Evolutionary conservation across 2,113 vertebrate species (phyloP).

Genomic region (Chionodraco myersi): DNA sequence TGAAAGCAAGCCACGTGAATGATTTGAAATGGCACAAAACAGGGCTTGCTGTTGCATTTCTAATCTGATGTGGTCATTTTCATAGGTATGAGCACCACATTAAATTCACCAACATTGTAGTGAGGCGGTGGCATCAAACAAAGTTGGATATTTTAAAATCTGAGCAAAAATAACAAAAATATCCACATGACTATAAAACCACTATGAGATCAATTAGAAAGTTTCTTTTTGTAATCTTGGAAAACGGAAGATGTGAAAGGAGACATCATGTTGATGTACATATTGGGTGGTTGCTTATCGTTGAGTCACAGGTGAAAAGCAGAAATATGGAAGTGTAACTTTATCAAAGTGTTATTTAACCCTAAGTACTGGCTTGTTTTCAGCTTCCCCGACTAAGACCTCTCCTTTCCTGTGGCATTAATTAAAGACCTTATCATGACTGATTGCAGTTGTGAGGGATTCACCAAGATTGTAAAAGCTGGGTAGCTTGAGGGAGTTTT

Average conservation of each 20-base stretch:
- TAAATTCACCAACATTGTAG: not conserved
- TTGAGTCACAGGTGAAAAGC: conserved; percentile 32
- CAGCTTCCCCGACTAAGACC: conserved; percentile 71
- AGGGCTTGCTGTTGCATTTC: not conserved
- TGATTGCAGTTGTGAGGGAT: conserved; percentile 83
- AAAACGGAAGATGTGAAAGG: not conserved
- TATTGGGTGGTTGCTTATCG: conserved; percentile 22
- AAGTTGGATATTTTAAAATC: not conserved
- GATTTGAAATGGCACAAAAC: not conserved
- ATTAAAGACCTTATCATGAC: conserved; percentile 82
- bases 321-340: conserved; percentile 59
- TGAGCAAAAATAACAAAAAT: not conserved
- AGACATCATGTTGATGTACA: not conserved
- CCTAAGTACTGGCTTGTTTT: conserved; percentile 75
- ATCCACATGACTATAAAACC: not conserved
- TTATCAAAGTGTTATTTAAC: conserved; percentile 73
- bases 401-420: conserved; percentile 81
- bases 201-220: no score
- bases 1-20: not conserved
- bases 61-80: not conserved
- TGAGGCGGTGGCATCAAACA: not conserved
- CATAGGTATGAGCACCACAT: not conserved
- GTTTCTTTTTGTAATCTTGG: no score
- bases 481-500: conserved; percentile 65
- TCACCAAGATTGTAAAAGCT: conserved; percentile 78